Evolutionary conservation across 2,113 vertebrate species (phyloP).

Genomic region (Sorex araneus): DNA sequence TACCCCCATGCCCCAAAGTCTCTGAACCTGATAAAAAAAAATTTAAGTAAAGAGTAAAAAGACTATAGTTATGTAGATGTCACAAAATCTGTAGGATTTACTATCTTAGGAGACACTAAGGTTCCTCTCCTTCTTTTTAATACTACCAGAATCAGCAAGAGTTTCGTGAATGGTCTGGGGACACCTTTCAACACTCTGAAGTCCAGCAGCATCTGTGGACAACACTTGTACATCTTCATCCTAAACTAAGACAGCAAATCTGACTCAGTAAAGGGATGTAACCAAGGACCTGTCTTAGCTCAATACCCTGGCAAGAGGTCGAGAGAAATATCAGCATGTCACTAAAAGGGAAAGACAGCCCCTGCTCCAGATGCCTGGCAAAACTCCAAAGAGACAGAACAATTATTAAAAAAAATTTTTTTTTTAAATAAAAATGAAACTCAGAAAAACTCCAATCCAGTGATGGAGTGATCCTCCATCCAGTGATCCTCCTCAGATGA

Average conservation of each 20-base stretch:
- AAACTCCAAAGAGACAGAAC: too few relatives aligned
- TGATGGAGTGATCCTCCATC: neutral
- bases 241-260: constrained; percentile 33
- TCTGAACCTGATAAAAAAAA: neutral
- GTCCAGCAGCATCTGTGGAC: neutral
- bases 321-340: constrained; percentile 7
- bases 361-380: neutral
- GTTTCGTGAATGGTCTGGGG: neutral
- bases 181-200: constrained; percentile 30
- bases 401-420: neutral
- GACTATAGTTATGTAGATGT: neutral
- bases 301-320: constrained; percentile 50
- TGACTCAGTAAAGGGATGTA: constrained; percentile 26
- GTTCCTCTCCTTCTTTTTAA: neutral
- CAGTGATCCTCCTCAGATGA: neutral
- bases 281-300: constrained; percentile 46
- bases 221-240: constrained; percentile 19
- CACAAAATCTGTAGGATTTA: constrained; percentile 30
- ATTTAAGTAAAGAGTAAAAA: neutral
- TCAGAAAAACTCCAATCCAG: neutral
- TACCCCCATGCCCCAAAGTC: too few relatives aligned
- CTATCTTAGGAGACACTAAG: neutral
- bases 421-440: neutral
- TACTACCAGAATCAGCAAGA: constrained; percentile 16
- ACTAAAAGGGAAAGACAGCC: neutral